A percentile compares a stretch with the other conserved stretches of the same genome.
phyloP scores from a whole-genome alignment of 2,888 invertebrate species.

The Acanthosoma haemorrhoidale region DNA sequence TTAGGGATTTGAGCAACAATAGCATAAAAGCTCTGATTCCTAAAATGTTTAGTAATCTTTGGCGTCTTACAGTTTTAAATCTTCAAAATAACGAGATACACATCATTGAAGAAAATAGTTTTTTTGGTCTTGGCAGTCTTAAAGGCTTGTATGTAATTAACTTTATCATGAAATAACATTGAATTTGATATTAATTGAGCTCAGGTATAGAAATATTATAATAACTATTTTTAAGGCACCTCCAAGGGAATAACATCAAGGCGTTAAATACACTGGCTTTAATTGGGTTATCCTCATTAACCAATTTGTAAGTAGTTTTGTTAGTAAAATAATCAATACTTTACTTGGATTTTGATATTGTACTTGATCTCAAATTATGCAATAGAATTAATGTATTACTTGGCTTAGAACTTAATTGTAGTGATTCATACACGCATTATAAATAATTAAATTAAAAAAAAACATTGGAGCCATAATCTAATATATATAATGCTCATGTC shows the following conservation, averaged over 20 bases:
- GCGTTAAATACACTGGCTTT: constrained; percentile 44
- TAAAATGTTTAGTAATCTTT: constrained; percentile 45
- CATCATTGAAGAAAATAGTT: constrained; percentile 43
- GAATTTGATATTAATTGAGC: neutral
- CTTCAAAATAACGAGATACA: constrained; percentile 45
- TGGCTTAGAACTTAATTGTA: too few relatives aligned
- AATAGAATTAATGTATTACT: neutral
- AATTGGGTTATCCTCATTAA: constrained; percentile 45
- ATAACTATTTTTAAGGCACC: constrained; percentile 42
- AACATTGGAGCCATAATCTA: too few relatives aligned
- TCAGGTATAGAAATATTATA: neutral
- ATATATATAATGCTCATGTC: too few relatives aligned
- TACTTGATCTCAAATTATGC: neutral
- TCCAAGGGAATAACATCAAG: constrained; percentile 44
- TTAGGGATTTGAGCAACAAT: constrained; percentile 48
- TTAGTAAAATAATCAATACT: neutral
- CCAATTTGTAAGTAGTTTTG: constrained; percentile 48
- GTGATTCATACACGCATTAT: too few relatives aligned
- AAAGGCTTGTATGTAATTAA: constrained; percentile 46
- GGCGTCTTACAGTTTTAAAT: constrained; percentile 45
- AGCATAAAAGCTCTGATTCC: constrained; percentile 45
- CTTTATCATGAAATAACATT: constrained; percentile 21
- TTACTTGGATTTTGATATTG: neutral
- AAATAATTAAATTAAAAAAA: too few relatives aligned
- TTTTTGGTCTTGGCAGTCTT: constrained; percentile 44